phyloP scores from a whole-genome alignment of 1,140 invertebrate species.

The Caerostris darwini region DNA sequence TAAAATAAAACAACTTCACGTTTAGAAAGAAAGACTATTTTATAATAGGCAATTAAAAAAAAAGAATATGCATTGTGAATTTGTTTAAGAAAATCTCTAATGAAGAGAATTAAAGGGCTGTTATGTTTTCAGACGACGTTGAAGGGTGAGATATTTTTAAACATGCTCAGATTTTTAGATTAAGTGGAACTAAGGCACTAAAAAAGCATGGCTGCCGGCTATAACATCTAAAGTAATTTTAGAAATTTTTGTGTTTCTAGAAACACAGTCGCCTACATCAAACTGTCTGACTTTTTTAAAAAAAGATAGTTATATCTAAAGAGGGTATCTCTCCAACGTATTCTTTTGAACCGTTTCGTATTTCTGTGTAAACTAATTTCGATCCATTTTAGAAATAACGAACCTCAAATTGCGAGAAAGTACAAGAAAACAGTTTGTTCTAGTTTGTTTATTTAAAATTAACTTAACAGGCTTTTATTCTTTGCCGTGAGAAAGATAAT shows the following conservation, averaged over 20 bases:
- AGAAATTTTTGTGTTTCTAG: neutral
- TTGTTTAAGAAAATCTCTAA: too few relatives aligned
- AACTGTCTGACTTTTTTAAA: neutral
- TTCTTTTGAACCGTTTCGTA: neutral
- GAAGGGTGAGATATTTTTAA: neutral
- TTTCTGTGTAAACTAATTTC: neutral
- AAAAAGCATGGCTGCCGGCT: neutral
- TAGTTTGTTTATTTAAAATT: too few relatives aligned
- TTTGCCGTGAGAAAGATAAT: too few relatives aligned
- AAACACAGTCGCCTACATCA: neutral
- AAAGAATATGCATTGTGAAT: neutral
- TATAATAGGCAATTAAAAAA: neutral
- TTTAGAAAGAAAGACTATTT: neutral
- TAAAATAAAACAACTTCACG: too few relatives aligned
- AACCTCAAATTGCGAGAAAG: neutral
- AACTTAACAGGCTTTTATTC: too few relatives aligned
- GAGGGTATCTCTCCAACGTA: neutral
- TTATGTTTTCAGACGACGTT: too few relatives aligned
- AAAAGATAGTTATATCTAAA: neutral
- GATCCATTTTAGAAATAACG: neutral
- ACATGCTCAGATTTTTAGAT: neutral
- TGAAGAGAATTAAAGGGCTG: too few relatives aligned
- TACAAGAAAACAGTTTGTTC: too few relatives aligned
- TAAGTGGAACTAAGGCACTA: neutral
- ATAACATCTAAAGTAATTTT: neutral